A percentile compares a stretch with the other conserved stretches of the same genome.
These are phyloP conservation scores for Argyrosomus regius DNA, from an alignment of 2,797 vertebrate species.

Conservation along the genomic window DNA sequence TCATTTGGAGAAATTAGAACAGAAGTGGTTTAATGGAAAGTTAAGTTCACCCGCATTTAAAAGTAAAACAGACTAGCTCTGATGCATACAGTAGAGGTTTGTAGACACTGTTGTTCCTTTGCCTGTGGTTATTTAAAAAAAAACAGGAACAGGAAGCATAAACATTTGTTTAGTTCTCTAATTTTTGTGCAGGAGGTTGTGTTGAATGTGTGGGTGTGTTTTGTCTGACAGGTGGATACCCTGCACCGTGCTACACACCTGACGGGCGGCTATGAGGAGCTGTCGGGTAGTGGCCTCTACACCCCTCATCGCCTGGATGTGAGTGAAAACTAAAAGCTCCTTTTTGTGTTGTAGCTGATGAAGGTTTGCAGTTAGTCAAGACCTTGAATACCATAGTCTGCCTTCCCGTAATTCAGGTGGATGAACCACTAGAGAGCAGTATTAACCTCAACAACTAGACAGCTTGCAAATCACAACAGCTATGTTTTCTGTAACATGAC, in stretches of 20 bases:
- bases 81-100: slow-evolving; percentile 58
- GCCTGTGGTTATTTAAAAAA: slow-evolving; percentile 7
- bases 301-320: slow-evolving; percentile 90
- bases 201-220: slow-evolving; percentile 31
- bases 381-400: background rate
- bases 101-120: slow-evolving; percentile 45
- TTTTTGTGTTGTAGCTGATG: background rate
- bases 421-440: background rate
- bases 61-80: slow-evolving; percentile 1
- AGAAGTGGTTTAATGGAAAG: slow-evolving; percentile 16
- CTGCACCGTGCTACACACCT: slow-evolving; percentile 93
- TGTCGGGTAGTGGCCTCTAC: slow-evolving; percentile 89
- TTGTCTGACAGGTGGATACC: slow-evolving; percentile 89
- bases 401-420: background rate
- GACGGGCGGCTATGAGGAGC: slow-evolving; percentile 91
- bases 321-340: slow-evolving; percentile 68
- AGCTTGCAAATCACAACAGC: background rate
- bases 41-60: background rate
- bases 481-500: background rate
- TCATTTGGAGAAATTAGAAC: slow-evolving; percentile 19
- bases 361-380: background rate
- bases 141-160: background rate
- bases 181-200: slow-evolving; percentile 18
- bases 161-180: background rate
- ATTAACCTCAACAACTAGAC: background rate